These are phyloP conservation scores for Pristionchus exspectatus DNA, from an alignment of 2,888 invertebrate genomes.

Conservation along the genomic window DNA sequence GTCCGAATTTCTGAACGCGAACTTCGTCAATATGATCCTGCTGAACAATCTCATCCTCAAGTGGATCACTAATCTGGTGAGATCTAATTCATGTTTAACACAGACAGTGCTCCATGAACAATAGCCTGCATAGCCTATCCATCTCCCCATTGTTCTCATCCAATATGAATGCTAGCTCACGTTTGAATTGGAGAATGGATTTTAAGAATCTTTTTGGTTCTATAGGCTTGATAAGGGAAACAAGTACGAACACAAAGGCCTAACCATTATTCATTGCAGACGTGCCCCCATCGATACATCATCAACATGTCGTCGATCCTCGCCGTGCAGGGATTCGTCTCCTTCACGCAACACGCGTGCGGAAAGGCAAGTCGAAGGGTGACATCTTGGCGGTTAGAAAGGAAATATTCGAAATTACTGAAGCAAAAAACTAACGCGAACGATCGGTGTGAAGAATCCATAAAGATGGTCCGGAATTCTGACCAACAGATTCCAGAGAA, in stretches of 20 bases:
- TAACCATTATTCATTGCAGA: not conserved
- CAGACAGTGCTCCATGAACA: too few species aligned
- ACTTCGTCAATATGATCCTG: slow-evolving; percentile 54
- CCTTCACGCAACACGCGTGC: slow-evolving; percentile 56
- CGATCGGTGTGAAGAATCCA: too few species aligned
- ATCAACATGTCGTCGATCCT: slow-evolving; percentile 54
- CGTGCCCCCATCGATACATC: slow-evolving; percentile 41
- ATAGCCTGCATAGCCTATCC: not conserved
- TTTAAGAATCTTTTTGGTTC: too few species aligned
- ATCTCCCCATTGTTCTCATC: not conserved
- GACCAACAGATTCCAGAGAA: not conserved
- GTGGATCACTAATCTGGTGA: slow-evolving; percentile 50
- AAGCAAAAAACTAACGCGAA: too few species aligned
- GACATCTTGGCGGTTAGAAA: too few species aligned
- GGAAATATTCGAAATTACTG: too few species aligned
- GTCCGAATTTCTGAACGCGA: slow-evolving; percentile 52
- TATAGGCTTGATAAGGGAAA: not conserved
- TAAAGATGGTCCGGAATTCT: too few species aligned
- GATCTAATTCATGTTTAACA: not conserved
- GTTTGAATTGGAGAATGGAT: not conserved
- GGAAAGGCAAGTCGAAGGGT: slow-evolving; percentile 35
- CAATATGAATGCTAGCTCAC: not conserved
- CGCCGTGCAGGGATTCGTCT: slow-evolving; percentile 50
- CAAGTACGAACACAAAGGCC: not conserved
- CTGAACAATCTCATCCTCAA: slow-evolving; percentile 53